Base-by-base conservation (phyloP, 2,113 vertebrate species). In the Ceratotherium simum region DNA sequence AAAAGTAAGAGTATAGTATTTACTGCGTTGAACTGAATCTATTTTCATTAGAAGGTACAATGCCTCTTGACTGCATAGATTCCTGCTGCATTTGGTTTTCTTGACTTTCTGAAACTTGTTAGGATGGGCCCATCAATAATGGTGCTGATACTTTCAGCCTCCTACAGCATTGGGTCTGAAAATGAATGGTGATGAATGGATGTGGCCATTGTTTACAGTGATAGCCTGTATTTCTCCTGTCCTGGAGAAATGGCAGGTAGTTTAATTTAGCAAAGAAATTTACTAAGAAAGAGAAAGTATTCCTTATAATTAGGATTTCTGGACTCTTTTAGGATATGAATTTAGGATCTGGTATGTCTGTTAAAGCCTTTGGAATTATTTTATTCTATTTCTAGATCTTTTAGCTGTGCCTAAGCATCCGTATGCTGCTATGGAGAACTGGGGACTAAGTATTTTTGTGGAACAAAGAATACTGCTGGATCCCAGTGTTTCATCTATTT, bases 401-500 rank as follows among this genome's bases (percentile, higher is more conserved):
- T 98, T 99, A 99, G 99, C 99, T 96, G 99, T 99, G 95, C 99
- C 99, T 97, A 99, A 99, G 97, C 99, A 99, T 97, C 99, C 99
- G 0, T 99, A 99, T 91, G 99, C 99, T 97, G 99, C 99, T 91
- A 99, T 99, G 99, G 99, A 99, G 98, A 99, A 99, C 98, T 99
- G 99, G 99, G 99, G 99, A 96, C 98, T 99, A 96, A 99, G 99
- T 98, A 99, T 99, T 97, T 99, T 99, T 95, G 99, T 99, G 98
- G 99, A 99, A 93, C 99, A 99, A 98, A 99, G 99, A 98, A 99
- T 99, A 98, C 98, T 99, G 65, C 99, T 99, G 98, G 99, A 99
- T 98, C 99, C 99, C 91, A 99, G 99, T 96, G 98, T 99, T 97
- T 99, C 99, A 92, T 99, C 99, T 97, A 99, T 99, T 98, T 99